A percentile compares a stretch with the other conserved stretches of the same genome.
phyloP scores from a whole-genome alignment of 2,797 vertebrate genomes.

The Gymnothorax javanicus region DNA sequence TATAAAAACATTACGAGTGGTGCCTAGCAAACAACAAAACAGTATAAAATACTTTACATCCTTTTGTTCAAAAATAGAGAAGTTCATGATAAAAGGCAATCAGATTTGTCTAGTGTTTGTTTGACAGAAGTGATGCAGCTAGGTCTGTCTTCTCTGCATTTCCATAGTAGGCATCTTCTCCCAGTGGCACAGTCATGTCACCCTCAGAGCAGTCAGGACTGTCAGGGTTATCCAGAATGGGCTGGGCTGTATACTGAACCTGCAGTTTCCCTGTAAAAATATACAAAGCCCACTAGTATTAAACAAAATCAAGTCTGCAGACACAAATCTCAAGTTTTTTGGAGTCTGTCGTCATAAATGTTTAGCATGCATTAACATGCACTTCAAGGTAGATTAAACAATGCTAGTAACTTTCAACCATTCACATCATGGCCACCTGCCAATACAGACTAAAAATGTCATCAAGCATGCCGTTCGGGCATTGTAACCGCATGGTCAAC shows the following conservation, averaged over 20 bases:
- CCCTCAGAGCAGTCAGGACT: conserved; percentile 53
- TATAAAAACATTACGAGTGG: background rate
- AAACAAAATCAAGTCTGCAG: background rate
- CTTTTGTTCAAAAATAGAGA: background rate
- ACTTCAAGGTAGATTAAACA: background rate
- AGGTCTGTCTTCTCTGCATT: conserved; percentile 67
- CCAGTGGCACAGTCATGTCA: conserved; percentile 81
- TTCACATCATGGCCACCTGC: background rate
- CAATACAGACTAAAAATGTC: background rate
- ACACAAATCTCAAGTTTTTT: background rate
- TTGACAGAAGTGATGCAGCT: conserved; percentile 67
- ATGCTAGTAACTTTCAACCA: background rate
- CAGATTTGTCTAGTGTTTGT: conserved; percentile 54
- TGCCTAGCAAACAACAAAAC: background rate
- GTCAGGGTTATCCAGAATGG: conserved; percentile 75
- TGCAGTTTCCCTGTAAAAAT: conserved; percentile 83
- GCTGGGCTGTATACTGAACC: conserved; percentile 86
- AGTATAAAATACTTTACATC: background rate
- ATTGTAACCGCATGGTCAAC: too few species aligned
- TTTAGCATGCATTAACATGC: background rate
- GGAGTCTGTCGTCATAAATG: background rate
- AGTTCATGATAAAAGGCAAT: background rate
- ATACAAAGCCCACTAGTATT: background rate
- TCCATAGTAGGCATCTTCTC: conserved; percentile 75
- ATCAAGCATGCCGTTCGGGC: background rate